These are phyloP conservation scores for Phaonia tiefii DNA, from an alignment of 2,888 invertebrate genomes.

Conservation along the genomic window DNA sequence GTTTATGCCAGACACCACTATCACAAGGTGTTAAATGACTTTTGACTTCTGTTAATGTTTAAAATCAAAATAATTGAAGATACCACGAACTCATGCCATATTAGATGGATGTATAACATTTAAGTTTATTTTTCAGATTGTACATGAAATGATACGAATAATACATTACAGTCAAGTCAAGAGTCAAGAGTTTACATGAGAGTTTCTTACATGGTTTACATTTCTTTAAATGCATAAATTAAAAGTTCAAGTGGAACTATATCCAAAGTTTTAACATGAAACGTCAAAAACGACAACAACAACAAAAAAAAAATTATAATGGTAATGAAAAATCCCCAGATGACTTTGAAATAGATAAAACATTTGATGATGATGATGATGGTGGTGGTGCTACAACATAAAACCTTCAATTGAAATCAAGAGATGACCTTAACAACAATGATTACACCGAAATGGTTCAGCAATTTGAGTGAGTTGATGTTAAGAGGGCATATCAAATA, in stretches of 20 bases:
- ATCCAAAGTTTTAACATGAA: conserved; percentile 10
- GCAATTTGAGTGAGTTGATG: no score
- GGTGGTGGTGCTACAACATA: neutral
- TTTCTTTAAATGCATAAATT: conserved; percentile 17
- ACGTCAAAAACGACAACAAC: neutral
- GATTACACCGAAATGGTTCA: neutral
- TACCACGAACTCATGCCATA: no score
- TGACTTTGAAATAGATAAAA: conserved; percentile 31
- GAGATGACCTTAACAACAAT: conserved; percentile 50
- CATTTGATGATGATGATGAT: neutral
- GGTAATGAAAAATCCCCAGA: conserved; percentile 8
- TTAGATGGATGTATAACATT: no score
- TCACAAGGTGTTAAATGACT: conserved; percentile 43
- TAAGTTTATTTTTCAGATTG: neutral
- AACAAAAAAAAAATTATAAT: conserved; percentile 28
- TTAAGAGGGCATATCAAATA: no score
- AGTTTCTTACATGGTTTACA: neutral
- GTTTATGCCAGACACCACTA: neutral
- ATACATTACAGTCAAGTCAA: conserved; percentile 21
- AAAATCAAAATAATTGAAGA: conserved; percentile 11
- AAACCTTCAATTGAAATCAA: conserved; percentile 56
- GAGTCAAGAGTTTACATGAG: conserved; percentile 49
- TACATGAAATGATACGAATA: neutral
- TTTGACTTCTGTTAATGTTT: conserved; percentile 41
- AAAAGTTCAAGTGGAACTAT: conserved; percentile 44